Evolutionary conservation across 2,113 vertebrate species (phyloP).

Genomic region (Scartelaos histophorus): DNA sequence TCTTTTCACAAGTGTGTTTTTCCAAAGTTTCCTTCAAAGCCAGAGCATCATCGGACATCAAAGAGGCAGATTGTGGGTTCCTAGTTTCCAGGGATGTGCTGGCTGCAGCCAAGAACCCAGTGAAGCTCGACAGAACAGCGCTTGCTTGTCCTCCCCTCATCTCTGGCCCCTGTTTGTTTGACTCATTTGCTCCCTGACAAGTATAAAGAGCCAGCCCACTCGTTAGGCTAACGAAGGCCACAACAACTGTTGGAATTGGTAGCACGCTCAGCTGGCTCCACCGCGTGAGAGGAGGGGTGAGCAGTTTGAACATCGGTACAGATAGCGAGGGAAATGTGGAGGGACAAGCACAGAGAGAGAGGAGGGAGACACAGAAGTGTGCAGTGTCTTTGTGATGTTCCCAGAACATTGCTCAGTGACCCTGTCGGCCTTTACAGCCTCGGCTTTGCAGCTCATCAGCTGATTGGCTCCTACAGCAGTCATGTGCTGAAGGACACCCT

Average conservation of each 20-base stretch:
- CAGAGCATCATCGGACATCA: slow-evolving; percentile 69
- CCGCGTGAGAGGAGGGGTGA: slow-evolving; percentile 38
- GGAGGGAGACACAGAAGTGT: slow-evolving; percentile 55
- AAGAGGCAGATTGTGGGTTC: slow-evolving; percentile 74
- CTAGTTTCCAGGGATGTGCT: slow-evolving; percentile 69
- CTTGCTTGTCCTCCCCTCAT: slow-evolving; percentile 69
- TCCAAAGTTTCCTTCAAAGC: slow-evolving; percentile 71
- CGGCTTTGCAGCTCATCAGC: slow-evolving; percentile 50
- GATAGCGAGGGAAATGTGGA: slow-evolving; percentile 33
- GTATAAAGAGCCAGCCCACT: slow-evolving; percentile 72
- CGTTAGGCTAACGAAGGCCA: slow-evolving; percentile 76
- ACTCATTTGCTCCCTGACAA: slow-evolving; percentile 77
- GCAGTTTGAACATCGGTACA: slow-evolving; percentile 35
- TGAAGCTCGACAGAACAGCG: slow-evolving; percentile 70
- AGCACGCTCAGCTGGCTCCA: slow-evolving; percentile 68
- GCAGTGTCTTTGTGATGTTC: slow-evolving; percentile 68
- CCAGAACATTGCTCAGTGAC: slow-evolving; percentile 74
- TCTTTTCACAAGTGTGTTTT: slow-evolving; percentile 59
- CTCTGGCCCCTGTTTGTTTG: slow-evolving; percentile 72
- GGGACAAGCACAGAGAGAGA: slow-evolving; percentile 17
- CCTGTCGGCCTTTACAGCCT: slow-evolving; percentile 46
- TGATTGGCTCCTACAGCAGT: slow-evolving; percentile 57
- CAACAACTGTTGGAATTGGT: slow-evolving; percentile 74
- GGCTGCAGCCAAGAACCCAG: slow-evolving; percentile 70
- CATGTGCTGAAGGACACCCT: slow-evolving; percentile 60